A percentile compares a stretch with the other conserved stretches of the same genome.
These are phyloP conservation scores for Odontesthes bonariensis DNA, from an alignment of 2,113 vertebrate species.

Conservation along the genomic window DNA sequence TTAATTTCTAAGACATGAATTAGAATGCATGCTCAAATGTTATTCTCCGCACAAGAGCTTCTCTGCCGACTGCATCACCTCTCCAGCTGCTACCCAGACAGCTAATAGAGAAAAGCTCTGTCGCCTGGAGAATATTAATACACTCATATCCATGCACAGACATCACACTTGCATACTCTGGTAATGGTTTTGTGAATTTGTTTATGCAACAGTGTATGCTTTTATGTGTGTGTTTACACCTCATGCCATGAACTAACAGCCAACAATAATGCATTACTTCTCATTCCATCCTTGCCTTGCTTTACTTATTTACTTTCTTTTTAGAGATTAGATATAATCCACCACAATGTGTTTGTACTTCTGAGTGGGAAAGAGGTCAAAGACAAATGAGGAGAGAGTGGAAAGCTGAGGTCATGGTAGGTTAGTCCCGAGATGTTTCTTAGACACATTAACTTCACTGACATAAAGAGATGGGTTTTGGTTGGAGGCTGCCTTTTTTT, in stretches of 20 bases:
- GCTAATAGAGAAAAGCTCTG: conserved; percentile 69
- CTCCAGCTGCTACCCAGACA: conserved; percentile 76
- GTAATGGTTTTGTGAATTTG: conserved; percentile 60
- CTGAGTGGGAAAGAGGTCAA: conserved; percentile 31
- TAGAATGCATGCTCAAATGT: conserved; percentile 78
- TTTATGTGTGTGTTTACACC: conserved; percentile 42
- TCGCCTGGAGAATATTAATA: conserved; percentile 77
- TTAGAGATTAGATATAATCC: conserved; percentile 63
- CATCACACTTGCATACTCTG: conserved; percentile 43
- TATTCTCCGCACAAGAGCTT: conserved; percentile 66
- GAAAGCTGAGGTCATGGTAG: background rate
- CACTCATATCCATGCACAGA: conserved; percentile 62
- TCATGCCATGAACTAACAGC: conserved; percentile 47
- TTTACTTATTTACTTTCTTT: background rate
- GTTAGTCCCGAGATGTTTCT: background rate
- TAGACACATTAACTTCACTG: conserved; percentile 10
- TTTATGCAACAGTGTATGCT: conserved; percentile 38
- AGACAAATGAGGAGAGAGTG: conserved; percentile 39
- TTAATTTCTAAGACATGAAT: conserved; percentile 79
- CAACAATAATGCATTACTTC: conserved; percentile 23
- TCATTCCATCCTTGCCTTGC: conserved; percentile 25
- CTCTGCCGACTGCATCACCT: conserved; percentile 65
- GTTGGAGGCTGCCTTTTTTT: background rate
- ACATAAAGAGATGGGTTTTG: conserved; percentile 23
- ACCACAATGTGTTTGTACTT: conserved; percentile 34